Conservation (phyloP, 2,113 vertebrate species). For the Gymnorhina tibicen region DNA sequence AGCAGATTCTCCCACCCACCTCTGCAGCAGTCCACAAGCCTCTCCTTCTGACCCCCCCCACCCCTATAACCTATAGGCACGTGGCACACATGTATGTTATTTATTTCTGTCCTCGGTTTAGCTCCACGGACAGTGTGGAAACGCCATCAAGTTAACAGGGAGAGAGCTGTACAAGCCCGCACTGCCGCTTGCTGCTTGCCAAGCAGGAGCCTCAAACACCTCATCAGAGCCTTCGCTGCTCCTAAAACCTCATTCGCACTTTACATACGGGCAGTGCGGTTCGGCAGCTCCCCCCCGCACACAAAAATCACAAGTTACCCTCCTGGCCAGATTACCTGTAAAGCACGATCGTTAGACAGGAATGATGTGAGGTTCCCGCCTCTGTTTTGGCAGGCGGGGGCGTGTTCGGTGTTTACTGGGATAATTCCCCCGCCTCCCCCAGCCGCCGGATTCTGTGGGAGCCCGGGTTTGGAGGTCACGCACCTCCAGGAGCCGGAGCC, state of each 20-base stretch:
- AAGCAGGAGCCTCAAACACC: neutral
- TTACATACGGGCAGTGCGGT: neutral
- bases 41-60: neutral
- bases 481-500: neutral
- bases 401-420: neutral
- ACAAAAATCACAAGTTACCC: neutral
- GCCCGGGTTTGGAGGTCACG: neutral
- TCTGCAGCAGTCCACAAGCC: neutral
- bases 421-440: neutral
- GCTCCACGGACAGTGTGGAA: neutral
- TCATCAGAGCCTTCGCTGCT: neutral
- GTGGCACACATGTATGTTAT: neutral
- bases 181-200: neutral
- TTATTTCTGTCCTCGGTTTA: neutral
- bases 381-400: neutral
- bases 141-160: neutral
- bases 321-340: neutral
- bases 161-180: neutral
- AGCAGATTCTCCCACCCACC: neutral
- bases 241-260: neutral
- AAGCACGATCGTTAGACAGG: neutral
- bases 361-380: neutral
- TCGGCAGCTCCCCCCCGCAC: neutral
- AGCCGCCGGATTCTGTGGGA: neutral
- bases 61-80: neutral